These are phyloP conservation scores for Rhopalosiphum maidis DNA, from an alignment of 1,140 invertebrate species.

Conservation along the genomic window DNA sequence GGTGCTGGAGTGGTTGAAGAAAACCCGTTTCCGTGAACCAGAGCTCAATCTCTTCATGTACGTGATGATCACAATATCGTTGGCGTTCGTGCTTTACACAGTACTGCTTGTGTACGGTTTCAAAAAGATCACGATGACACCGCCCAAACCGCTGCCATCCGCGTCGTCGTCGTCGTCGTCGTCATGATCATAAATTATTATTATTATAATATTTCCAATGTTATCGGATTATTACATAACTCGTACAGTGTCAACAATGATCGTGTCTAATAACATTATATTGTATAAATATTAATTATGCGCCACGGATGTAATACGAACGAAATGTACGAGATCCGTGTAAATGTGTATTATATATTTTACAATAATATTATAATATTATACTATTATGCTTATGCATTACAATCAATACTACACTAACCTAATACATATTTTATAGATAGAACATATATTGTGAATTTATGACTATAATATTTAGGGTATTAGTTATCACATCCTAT, in stretches of 20 bases:
- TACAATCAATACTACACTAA: no score
- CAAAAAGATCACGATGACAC: conserved; percentile 60
- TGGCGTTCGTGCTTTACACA: conserved; percentile 88
- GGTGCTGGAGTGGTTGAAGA: conserved; percentile 91
- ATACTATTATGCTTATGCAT: no score
- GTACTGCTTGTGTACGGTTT: conserved; percentile 90
- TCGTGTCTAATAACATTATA: neutral
- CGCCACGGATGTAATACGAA: no score
- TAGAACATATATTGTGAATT: no score
- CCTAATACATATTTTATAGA: no score
- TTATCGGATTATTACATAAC: neutral
- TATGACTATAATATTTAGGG: no score
- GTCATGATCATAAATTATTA: neutral
- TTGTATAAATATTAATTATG: no score
- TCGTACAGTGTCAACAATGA: neutral
- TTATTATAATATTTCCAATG: neutral
- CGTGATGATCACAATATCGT: conserved; percentile 81
- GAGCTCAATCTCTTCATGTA: conserved; percentile 96
- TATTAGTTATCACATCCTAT: no score
- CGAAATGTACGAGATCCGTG: no score
- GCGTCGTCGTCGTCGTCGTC: neutral
- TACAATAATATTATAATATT: no score
- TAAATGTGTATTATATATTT: no score
- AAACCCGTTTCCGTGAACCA: conserved; percentile 90
- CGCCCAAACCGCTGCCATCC: conserved; percentile 60